These are phyloP conservation scores for Tenthredo notha DNA, from an alignment of 2,888 invertebrate species.

Conservation along the genomic window DNA sequence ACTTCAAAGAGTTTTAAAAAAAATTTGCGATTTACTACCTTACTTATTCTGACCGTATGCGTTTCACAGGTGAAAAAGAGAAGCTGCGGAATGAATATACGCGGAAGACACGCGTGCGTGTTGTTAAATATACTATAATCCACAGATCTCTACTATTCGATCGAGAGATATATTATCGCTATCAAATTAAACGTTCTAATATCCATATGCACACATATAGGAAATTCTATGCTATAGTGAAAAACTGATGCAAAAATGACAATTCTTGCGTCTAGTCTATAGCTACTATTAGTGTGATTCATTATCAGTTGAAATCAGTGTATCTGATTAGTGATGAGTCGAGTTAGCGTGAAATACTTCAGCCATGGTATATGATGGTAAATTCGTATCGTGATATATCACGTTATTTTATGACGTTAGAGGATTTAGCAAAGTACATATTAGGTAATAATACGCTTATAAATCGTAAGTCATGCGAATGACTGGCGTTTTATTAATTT, in stretches of 20 bases:
- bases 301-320: no score
- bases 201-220: not conserved
- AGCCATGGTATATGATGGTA: no score
- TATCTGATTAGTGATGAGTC: no score
- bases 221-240: no score
- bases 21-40: not conserved
- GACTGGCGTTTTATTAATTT: not conserved
- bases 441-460: no score
- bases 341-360: no score
- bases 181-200: not conserved
- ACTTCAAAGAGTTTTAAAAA: slow-evolving; percentile 19
- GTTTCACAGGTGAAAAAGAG: not conserved
- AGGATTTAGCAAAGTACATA: not conserved
- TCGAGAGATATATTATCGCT: not conserved
- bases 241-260: no score
- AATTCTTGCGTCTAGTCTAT: no score
- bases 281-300: no score
- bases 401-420: not conserved
- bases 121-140: not conserved
- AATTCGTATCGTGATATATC: no score
- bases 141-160: not conserved
- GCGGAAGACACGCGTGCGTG: slow-evolving; percentile 20
- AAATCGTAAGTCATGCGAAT: no score
- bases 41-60: not conserved
- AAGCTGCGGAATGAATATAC: not conserved